These are phyloP conservation scores for Bombus huntii DNA, from an alignment of 1,140 invertebrate genomes.

Conservation along the genomic window DNA sequence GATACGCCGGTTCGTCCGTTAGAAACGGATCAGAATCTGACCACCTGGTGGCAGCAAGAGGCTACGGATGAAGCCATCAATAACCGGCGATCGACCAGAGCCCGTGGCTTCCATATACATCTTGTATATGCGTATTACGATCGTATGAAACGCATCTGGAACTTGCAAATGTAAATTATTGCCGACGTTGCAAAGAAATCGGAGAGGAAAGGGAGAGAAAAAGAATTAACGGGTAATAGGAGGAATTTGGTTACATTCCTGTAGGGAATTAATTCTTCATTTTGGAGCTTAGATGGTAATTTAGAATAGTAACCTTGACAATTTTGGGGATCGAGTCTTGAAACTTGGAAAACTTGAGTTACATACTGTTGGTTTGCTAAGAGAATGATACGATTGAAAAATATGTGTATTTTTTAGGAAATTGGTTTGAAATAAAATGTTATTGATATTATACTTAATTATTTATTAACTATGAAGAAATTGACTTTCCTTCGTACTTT, in stretches of 20 bases:
- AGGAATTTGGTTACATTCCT: background rate
- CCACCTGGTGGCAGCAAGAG: constrained; percentile 72
- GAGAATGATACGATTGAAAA: background rate
- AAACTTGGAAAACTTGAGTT: too few relatives aligned
- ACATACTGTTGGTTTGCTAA: background rate
- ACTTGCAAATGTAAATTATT: constrained; percentile 58
- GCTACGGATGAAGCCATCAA: constrained; percentile 74
- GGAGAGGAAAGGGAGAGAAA: background rate
- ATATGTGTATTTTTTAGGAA: background rate
- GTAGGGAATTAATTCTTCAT: too few relatives aligned
- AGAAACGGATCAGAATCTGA: constrained; percentile 55
- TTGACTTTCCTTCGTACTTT: too few relatives aligned
- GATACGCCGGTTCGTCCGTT: constrained; percentile 41
- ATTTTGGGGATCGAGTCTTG: too few relatives aligned
- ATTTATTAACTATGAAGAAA: too few relatives aligned
- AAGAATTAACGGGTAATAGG: background rate
- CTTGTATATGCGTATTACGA: constrained; percentile 34
- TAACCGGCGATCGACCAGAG: constrained; percentile 72
- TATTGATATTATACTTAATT: too few relatives aligned
- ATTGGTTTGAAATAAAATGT: background rate
- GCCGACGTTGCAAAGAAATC: background rate
- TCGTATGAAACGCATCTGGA: constrained; percentile 63
- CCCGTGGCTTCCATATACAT: background rate
- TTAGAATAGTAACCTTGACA: too few relatives aligned
- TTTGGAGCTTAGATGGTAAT: too few relatives aligned